These are phyloP conservation scores for Drosophila burlai DNA, from an alignment of 1,140 invertebrate species.

Conservation along the genomic window DNA sequence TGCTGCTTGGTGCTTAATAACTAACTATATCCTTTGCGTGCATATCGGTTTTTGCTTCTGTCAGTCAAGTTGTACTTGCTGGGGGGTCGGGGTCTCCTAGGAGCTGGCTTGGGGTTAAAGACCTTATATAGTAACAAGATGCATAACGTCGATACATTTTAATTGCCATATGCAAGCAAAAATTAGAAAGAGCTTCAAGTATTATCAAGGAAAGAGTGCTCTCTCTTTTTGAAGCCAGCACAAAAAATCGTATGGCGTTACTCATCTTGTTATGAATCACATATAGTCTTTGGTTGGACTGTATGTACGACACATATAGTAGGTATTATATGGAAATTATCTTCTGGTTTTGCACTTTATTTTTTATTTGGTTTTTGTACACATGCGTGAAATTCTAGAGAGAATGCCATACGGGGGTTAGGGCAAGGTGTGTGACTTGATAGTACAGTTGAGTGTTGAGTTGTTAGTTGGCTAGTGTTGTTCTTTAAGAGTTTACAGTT, in stretches of 20 bases:
- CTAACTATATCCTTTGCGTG: conserved; percentile 48
- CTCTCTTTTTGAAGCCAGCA: background rate
- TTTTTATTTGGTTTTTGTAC: conserved; percentile 71
- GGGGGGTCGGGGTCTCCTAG: background rate
- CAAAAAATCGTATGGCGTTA: background rate
- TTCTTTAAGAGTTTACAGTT: conserved; percentile 70
- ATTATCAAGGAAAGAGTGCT: no score
- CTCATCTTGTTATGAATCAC: background rate
- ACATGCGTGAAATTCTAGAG: conserved; percentile 70
- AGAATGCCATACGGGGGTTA: conserved; percentile 40
- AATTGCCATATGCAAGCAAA: background rate
- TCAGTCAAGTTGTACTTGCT: conserved; percentile 40
- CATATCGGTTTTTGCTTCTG: conserved; percentile 10
- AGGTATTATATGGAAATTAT: conserved; percentile 36
- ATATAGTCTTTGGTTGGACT: conserved; percentile 10
- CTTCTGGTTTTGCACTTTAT: conserved; percentile 66
- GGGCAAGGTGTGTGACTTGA: conserved; percentile 40
- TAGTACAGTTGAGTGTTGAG: conserved; percentile 64
- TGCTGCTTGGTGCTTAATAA: conserved; percentile 41
- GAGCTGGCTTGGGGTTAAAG: background rate
- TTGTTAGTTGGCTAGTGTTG: conserved; percentile 57
- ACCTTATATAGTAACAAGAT: background rate
- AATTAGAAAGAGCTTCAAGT: no score
- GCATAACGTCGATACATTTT: background rate
- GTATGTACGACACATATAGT: conserved; percentile 39